These are phyloP conservation scores for Synanthedon formicaeformis DNA, from an alignment of 2,888 invertebrate species.

Conservation along the genomic window DNA sequence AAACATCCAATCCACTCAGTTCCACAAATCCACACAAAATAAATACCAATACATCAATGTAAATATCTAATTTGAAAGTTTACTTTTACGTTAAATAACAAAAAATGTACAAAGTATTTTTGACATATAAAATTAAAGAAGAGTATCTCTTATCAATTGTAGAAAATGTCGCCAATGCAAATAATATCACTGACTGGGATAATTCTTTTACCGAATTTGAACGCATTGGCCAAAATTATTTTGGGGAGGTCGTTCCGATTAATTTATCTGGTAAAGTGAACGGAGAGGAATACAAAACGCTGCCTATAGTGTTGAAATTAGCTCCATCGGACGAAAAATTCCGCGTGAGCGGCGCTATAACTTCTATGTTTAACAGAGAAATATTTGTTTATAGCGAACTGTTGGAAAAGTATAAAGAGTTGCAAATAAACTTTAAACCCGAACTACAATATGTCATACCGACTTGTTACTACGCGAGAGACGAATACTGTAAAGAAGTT, in stretches of 20 bases:
- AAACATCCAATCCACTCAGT: too few species aligned
- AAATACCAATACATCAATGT: too few species aligned
- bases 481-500: conserved; percentile 42
- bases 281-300: neutral
- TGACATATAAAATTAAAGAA: neutral
- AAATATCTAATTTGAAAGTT: too few species aligned
- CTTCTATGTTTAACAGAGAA: conserved; percentile 44
- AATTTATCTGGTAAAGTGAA: conserved; percentile 22
- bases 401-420: conserved; percentile 25
- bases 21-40: too few species aligned
- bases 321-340: conserved; percentile 51
- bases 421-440: conserved; percentile 18
- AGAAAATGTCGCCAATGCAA: conserved; percentile 6
- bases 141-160: conserved; percentile 5
- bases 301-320: conserved; percentile 44
- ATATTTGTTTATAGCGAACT: conserved; percentile 42
- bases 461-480: conserved; percentile 33
- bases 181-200: conserved; percentile 17
- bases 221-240: conserved; percentile 50
- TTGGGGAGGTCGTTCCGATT: conserved; percentile 46
- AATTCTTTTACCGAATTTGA: conserved; percentile 28
- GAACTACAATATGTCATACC: conserved; percentile 27
- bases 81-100: too few species aligned
- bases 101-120: too few species aligned
- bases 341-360: conserved; percentile 50